Percentiles rank a stretch among this genome's conserved stretches.
Evolutionary conservation across 2,113 vertebrate genomes (phyloP).

Genomic region (Polypterus senegalus): DNA sequence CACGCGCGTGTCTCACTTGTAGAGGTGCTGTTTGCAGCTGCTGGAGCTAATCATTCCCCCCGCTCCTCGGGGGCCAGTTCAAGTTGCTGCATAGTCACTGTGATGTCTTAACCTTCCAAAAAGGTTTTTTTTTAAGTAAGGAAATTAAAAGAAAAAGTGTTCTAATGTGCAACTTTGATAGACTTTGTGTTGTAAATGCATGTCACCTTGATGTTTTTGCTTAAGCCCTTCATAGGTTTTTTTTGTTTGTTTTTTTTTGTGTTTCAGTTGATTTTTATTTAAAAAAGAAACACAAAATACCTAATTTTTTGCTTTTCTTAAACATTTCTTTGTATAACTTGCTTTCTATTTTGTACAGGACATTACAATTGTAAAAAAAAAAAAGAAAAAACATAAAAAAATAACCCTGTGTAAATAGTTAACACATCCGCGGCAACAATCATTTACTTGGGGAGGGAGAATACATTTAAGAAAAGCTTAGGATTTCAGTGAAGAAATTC

Average conservation of each 20-base stretch:
- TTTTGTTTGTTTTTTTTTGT: constrained; percentile 16
- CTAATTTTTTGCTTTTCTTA: constrained; percentile 33
- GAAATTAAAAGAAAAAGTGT: constrained; percentile 22
- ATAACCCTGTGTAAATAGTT: constrained; percentile 42
- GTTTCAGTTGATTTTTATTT: constrained; percentile 29
- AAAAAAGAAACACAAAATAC: constrained; percentile 19
- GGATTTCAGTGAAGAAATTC: constrained; percentile 9
- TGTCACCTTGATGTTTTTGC: constrained; percentile 50
- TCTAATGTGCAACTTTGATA: constrained; percentile 45
- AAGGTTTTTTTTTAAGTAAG: constrained; percentile 26
- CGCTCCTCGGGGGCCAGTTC: constrained; percentile 26
- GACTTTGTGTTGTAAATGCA: constrained; percentile 57
- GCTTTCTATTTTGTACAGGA: constrained; percentile 54
- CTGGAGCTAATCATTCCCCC: no score
- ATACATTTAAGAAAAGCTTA: constrained; percentile 22
- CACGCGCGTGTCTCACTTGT: no score
- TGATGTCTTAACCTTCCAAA: constrained; percentile 31
- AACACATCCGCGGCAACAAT: constrained; percentile 57
- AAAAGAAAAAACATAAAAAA: no score
- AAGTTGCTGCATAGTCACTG: constrained; percentile 57
- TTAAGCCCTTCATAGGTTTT: constrained; percentile 40
- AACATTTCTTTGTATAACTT: constrained; percentile 51
- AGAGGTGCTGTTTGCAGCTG: no score
- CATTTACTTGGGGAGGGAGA: constrained; percentile 30
- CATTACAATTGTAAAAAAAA: constrained; percentile 44